A percentile compares a stretch with the other conserved stretches of the same genome.
Evolutionary conservation across 1,140 invertebrate genomes (phyloP).

Genomic region (Scaptomyza pallida): DNA sequence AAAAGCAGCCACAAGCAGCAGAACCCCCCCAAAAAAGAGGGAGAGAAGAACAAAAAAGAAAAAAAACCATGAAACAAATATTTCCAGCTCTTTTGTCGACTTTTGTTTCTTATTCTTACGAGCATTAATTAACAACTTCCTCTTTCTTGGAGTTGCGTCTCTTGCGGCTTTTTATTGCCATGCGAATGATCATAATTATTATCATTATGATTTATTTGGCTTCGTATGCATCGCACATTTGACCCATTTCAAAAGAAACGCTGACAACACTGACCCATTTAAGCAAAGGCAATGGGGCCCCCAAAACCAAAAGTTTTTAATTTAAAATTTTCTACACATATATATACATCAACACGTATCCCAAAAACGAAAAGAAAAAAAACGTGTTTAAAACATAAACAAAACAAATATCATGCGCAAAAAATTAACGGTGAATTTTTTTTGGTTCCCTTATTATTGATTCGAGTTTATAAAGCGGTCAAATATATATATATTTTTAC

Average conservation of each 20-base stretch:
- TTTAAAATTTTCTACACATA: slow-evolving; percentile 28
- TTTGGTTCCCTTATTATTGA: slow-evolving; percentile 2
- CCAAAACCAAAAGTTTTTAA: slow-evolving; percentile 12
- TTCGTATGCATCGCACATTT: slow-evolving; percentile 71
- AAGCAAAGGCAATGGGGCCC: slow-evolving; percentile 1
- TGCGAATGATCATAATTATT: slow-evolving; percentile 68
- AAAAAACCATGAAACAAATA: slow-evolving; percentile 17
- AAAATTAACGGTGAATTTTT: slow-evolving; percentile 16
- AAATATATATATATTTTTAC: too few species aligned
- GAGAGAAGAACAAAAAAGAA: slow-evolving; percentile 14
- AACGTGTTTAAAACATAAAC: slow-evolving; percentile 27
- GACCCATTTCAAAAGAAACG: slow-evolving; percentile 67
- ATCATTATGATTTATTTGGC: slow-evolving; percentile 50
- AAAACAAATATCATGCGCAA: slow-evolving; percentile 21
- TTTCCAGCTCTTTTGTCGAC: slow-evolving; percentile 51
- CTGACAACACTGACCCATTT: slow-evolving; percentile 71
- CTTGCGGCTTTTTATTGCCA: slow-evolving; percentile 52
- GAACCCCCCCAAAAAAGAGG: background rate
- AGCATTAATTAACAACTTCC: slow-evolving; percentile 78
- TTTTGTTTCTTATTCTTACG: slow-evolving; percentile 21
- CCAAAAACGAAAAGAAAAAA: too few species aligned
- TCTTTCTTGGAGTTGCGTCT: slow-evolving; percentile 32
- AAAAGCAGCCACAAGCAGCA: slow-evolving; percentile 10
- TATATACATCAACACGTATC: slow-evolving; percentile 24
- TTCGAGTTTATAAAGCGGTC: slow-evolving; percentile 5